phyloP scores from a whole-genome alignment of 2,113 vertebrate genomes.

The Odocoileus hemionus region DNA sequence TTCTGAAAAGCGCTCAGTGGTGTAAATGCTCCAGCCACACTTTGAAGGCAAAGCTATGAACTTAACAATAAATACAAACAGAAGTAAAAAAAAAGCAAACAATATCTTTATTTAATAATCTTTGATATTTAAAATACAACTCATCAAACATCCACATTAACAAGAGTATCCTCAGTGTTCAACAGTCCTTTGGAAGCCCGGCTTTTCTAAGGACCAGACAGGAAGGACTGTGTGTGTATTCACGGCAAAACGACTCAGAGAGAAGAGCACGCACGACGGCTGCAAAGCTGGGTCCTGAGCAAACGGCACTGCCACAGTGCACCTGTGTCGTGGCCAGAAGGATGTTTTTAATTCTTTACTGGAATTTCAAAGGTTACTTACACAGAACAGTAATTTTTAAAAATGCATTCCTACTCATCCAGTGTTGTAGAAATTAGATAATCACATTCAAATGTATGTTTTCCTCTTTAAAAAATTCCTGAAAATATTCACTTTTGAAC shows the following conservation, averaged over 20 bases:
- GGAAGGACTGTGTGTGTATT: conserved; percentile 6
- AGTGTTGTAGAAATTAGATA: conserved; percentile 58
- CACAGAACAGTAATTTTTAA: conserved; percentile 64
- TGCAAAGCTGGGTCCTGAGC: conserved; percentile 47
- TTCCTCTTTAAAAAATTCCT: conserved; percentile 44
- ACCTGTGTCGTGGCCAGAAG: conserved; percentile 58
- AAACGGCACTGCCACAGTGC: conserved; percentile 60
- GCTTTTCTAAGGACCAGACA: conserved; percentile 43
- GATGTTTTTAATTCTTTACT: conserved; percentile 15
- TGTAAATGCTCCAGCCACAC: not conserved
- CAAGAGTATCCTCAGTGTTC: conserved; percentile 56
- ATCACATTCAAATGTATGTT: conserved; percentile 41
- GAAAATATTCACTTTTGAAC: conserved; percentile 46
- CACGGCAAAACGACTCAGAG: not conserved
- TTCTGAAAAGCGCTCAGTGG: not conserved
- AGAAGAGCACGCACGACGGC: not conserved
- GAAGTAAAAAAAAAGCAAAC: conserved; percentile 77
- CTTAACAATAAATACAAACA: not conserved
- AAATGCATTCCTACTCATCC: conserved; percentile 60
- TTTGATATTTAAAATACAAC: conserved; percentile 79
- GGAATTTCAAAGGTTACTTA: conserved; percentile 64
- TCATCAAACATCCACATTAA: conserved; percentile 59
- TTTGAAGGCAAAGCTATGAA: not conserved
- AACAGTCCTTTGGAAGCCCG: conserved; percentile 68
- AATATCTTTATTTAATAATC: conserved; percentile 80